A percentile compares a stretch with the other conserved stretches of the same genome.
Evolutionary conservation across 2,797 vertebrate species (phyloP).

Genomic region (Esox masquinongy): DNA sequence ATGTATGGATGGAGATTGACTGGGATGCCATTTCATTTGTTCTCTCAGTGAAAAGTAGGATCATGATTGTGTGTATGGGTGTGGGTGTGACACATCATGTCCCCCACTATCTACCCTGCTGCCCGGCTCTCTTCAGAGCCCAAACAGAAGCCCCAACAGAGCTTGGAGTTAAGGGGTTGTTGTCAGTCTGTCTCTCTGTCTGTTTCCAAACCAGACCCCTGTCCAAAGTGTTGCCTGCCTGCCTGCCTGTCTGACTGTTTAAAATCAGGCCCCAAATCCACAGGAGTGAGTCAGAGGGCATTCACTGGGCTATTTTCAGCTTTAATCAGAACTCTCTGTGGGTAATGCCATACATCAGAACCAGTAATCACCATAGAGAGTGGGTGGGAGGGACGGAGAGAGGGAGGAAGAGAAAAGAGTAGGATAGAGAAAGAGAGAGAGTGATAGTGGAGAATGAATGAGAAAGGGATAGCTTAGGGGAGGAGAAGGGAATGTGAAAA

Average conservation of each 20-base stretch:
- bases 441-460: neutral
- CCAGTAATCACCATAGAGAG: slow-evolving; percentile 10
- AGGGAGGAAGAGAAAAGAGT: neutral
- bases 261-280: slow-evolving; percentile 5
- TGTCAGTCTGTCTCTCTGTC: slow-evolving; percentile 4
- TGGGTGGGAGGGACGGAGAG: neutral
- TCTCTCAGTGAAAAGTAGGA: neutral
- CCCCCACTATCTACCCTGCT: no score
- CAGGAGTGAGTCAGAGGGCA: slow-evolving; percentile 11
- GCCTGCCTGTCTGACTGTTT: slow-evolving; percentile 4
- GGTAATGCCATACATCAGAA: slow-evolving; percentile 15
- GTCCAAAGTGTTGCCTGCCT: neutral
- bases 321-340: slow-evolving; percentile 10
- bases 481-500: neutral
- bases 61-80: neutral
- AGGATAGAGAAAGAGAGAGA: no score
- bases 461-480: neutral
- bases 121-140: no score
- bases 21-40: neutral
- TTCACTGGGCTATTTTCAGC: slow-evolving; percentile 11
- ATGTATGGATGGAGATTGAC: neutral
- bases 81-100: neutral
- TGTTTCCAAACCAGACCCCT: neutral
- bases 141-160: no score
- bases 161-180: no score